phyloP scores from a whole-genome alignment of 2,797 vertebrate genomes.

The Leptoclinus maculatus region DNA sequence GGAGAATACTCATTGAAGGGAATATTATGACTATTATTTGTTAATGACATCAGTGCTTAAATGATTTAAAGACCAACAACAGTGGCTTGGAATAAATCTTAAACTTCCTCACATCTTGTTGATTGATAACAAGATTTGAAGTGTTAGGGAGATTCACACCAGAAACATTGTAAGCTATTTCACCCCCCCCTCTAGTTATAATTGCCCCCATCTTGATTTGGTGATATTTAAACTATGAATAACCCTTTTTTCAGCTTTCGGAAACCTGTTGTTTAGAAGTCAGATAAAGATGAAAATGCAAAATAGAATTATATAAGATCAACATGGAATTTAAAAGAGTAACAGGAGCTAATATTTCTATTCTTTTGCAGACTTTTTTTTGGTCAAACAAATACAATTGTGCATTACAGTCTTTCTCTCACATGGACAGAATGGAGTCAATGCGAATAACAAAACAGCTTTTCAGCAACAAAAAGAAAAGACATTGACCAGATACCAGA shows the following conservation, averaged over 20 bases:
- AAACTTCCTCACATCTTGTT: background rate
- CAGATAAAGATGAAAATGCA: background rate
- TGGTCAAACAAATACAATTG: background rate
- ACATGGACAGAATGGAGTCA: background rate
- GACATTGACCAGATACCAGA: background rate
- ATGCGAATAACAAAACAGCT: background rate
- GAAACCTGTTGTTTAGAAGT: background rate
- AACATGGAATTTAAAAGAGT: background rate
- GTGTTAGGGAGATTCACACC: background rate
- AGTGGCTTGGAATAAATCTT: background rate
- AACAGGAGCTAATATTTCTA: background rate
- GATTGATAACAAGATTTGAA: background rate
- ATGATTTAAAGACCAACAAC: background rate
- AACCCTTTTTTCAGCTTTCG: background rate
- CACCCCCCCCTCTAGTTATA: background rate
- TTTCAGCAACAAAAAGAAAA: background rate
- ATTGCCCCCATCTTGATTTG: background rate
- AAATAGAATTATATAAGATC: background rate
- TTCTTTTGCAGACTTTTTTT: background rate
- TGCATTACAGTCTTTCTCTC: background rate
- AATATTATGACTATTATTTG: background rate
- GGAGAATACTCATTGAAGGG: background rate
- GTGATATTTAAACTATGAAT: background rate
- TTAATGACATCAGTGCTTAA: background rate
- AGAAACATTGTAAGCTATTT: too few species aligned